Base-by-base conservation (phyloP, 92 coral and sea anemone genomes). In the Umimayanthus chanpuru region DNA sequence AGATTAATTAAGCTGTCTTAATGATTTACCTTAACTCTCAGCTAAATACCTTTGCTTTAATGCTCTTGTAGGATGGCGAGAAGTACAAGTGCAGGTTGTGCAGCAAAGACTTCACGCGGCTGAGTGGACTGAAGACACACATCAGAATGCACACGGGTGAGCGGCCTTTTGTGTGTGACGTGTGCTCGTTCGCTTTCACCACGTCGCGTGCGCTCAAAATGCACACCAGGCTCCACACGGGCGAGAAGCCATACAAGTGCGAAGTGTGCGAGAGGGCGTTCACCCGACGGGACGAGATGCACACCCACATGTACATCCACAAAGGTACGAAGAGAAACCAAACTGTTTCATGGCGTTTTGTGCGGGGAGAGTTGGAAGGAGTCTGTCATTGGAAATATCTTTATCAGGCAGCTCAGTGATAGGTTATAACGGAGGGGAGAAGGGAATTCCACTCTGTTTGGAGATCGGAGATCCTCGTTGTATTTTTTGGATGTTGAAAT, bases 151-250 rank as follows among this genome's bases (percentile, higher is more conserved):
- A 95, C 80, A 95, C 98, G 0, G 98, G 98, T 26, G 98, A 94
- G 77, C 79, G 98, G 58, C 98, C 98, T 4, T 94, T 93, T 55
- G 98, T 94, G 14, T 94, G 98, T 75, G 95, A 94, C 76, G 96
- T 95, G 71, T 97, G 99, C 88, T 92, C 95, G 12, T 94, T 97
- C 86, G 98, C 99, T 3, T 97, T 97, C 91, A 97, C 99, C 26
- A 97, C 99, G 76, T 95, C 99, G 80, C 99, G 99, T 77, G 99
- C 99, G 21, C 94, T 97, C 40, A 97, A 97, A 93, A 97, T 97
- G 99, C 99, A 97, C 88, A 92, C 95, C 86, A 93, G 99, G 76
- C 94, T 97, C 21, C 99, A 97, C 85, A 97, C 98, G 58, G 99
- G 99, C 26, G 99, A 97, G 88, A 97, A 97, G 79, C 99, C 99